Conservation (phyloP, 2,113 vertebrate species). For the Thamnophis sirtalis region DNA sequence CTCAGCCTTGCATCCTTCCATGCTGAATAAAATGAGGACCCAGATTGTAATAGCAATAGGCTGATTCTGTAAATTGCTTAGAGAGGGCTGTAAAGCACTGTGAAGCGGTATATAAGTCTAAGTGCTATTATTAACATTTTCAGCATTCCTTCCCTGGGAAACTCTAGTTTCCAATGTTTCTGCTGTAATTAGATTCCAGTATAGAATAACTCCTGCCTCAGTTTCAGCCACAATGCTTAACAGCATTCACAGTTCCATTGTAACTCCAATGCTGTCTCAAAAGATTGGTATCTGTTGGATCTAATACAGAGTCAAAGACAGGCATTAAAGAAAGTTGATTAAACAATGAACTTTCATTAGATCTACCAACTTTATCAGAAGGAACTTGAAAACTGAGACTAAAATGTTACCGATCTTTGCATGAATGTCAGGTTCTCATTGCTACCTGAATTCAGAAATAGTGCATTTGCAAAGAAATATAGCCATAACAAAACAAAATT, state of each 20-base stretch:
- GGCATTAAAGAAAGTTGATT: background rate
- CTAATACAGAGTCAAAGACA: background rate
- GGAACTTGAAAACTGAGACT: background rate
- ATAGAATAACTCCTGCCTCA: background rate
- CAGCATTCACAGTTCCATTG: background rate
- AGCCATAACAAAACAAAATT: slow-evolving; percentile 3
- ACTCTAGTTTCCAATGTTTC: background rate
- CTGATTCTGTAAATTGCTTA: background rate
- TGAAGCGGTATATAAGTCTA: background rate
- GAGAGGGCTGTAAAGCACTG: background rate
- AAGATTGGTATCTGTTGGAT: background rate
- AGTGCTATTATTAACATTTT: background rate
- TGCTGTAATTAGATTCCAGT: background rate
- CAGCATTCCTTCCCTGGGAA: background rate
- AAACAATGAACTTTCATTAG: background rate
- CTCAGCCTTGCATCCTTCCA: background rate
- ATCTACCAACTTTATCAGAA: background rate
- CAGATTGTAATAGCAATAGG: background rate
- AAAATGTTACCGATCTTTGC: background rate
- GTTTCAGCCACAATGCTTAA: background rate
- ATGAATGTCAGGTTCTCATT: background rate
- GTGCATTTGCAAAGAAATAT: background rate
- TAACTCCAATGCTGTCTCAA: background rate
- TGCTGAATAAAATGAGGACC: background rate
- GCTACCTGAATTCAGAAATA: slow-evolving; percentile 18